These are phyloP conservation scores for Epirrhoe alternata DNA, from an alignment of 2,888 invertebrate species.

Conservation along the genomic window DNA sequence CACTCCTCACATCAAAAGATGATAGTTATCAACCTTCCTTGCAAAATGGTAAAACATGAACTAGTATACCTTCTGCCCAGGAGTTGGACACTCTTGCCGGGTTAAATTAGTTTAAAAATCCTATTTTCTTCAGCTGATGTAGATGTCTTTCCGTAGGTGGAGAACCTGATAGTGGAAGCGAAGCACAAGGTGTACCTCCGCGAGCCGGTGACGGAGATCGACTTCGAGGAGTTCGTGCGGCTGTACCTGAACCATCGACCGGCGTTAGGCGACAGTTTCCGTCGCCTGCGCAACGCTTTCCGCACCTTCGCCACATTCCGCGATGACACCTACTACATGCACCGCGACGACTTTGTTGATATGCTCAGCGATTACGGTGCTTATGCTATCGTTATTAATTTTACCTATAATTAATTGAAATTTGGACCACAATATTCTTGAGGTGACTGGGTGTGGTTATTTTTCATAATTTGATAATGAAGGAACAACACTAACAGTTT, in stretches of 20 bases:
- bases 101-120: no score
- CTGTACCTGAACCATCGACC: slow-evolving; percentile 88
- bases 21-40: no score
- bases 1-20: no score
- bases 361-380: slow-evolving; percentile 67
- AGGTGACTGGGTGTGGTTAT: no score
- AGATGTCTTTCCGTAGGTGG: slow-evolving; percentile 63
- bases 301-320: slow-evolving; percentile 61
- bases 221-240: slow-evolving; percentile 88
- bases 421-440: no score
- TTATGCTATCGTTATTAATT: not conserved
- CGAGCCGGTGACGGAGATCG: slow-evolving; percentile 81
- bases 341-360: slow-evolving; percentile 72
- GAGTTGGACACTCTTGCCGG: no score
- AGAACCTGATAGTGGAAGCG: slow-evolving; percentile 86
- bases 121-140: not conserved
- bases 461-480: no score
- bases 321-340: slow-evolving; percentile 54
- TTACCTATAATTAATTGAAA: no score
- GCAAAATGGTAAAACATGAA: no score
- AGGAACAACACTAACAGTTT: no score
- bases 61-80: no score
- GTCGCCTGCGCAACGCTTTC: slow-evolving; percentile 79
- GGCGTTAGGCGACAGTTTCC: slow-evolving; percentile 79
- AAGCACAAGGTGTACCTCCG: slow-evolving; percentile 80